These are phyloP conservation scores for Gobius niger DNA, from an alignment of 2,113 vertebrate genomes.

Conservation along the genomic window DNA sequence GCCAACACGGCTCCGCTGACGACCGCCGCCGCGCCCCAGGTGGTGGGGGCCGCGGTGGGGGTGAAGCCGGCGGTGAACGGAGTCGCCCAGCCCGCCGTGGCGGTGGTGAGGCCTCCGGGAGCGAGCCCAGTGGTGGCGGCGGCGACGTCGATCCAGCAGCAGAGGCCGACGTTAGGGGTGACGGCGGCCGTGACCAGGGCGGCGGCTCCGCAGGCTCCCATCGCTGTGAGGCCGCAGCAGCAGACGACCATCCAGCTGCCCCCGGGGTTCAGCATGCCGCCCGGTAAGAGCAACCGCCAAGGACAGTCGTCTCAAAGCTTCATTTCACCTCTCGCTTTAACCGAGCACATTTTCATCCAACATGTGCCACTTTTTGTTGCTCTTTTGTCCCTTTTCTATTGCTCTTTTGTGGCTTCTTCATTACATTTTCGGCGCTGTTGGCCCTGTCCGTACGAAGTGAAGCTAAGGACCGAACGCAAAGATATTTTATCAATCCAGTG, in stretches of 20 bases:
- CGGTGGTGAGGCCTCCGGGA: slow-evolving; percentile 64
- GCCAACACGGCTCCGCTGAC: slow-evolving; percentile 39
- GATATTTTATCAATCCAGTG: too few relatives aligned
- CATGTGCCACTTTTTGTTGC: too few relatives aligned
- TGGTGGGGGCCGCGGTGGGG: slow-evolving; percentile 27
- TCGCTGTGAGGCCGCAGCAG: slow-evolving; percentile 82
- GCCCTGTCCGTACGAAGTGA: too few relatives aligned
- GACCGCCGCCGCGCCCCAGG: slow-evolving; percentile 25
- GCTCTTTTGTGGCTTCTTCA: too few relatives aligned
- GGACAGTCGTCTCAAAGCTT: too few relatives aligned
- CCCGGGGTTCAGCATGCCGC: slow-evolving; percentile 84
- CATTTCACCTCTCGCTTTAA: too few relatives aligned
- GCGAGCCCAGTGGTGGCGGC: slow-evolving; percentile 35
- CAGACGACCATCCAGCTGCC: slow-evolving; percentile 87
- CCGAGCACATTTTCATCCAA: too few relatives aligned
- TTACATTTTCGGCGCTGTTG: too few relatives aligned
- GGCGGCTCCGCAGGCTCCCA: slow-evolving; percentile 76
- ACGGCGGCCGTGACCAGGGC: slow-evolving; percentile 51
- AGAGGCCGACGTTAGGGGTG: slow-evolving; percentile 70
- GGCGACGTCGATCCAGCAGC: slow-evolving; percentile 68
- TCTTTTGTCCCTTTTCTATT: too few relatives aligned
- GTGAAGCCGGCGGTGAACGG: slow-evolving; percentile 71
- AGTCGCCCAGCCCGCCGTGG: slow-evolving; percentile 49
- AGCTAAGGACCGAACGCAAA: too few relatives aligned
- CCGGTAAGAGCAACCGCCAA: slow-evolving; percentile 69